Base-by-base conservation (phyloP, 2,797 vertebrate species). In the Muraenolepis orangiensis region DNA sequence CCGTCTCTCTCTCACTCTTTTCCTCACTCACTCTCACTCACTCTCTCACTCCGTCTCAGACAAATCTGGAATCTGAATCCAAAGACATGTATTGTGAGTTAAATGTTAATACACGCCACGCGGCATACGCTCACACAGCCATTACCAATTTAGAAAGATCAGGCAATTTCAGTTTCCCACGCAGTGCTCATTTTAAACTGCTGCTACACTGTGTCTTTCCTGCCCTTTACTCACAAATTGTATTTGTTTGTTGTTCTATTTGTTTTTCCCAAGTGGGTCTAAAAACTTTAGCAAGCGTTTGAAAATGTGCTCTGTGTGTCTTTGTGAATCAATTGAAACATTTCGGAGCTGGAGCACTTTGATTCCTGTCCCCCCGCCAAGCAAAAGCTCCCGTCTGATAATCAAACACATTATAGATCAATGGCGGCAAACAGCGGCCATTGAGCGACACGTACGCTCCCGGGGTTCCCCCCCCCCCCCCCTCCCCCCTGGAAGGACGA, bases 331-430 rank as follows among this genome's bases (percentile, higher is more conserved):
- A 23, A 57, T 23, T n/a, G 18, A 18, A 16, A 4, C 6, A 51
- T 18, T 57, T 57, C n/a, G 51, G 5, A 8, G 51, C n/a, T 23
- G 20, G 2, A 23, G n/a, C 51, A 3, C 51, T 57, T 57, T n/a
- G 51, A 57, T 57, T 23, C 51, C 51, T 23, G 20, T 57, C 83
- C 83, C 80, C 82, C 86, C 83, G 85, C 80, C 79, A 86, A 87
- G 84, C 76, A 84, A 86, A n/a, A 82, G 79, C 84, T 72, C 77
- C 75, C 74, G 77, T 83, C 84, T 84, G 68, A 85, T 90, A 89
- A 88, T 88, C 88, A 89, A 90, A 90, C 73, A 78, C 46, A 72
- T 57, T 38, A 69, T 4, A 36, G 82, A 86, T 90, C 90, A 28
- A 90, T 88, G n/a, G 74, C 46, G 26, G 78, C 76, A 82, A 84